phyloP scores from a whole-genome alignment of 2,888 invertebrate genomes.

The Hyles lineata region DNA sequence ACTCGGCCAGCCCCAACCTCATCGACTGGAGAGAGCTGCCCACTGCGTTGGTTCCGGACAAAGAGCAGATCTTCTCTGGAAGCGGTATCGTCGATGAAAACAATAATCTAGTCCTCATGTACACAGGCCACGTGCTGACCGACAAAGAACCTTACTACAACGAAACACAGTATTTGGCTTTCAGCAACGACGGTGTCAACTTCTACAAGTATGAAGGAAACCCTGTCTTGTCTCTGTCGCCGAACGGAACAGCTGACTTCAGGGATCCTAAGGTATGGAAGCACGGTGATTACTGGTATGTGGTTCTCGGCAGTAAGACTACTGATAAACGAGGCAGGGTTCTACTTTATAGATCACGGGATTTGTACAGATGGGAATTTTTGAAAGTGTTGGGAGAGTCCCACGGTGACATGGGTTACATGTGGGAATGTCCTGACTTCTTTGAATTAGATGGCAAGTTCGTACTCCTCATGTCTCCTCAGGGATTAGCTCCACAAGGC shows the following conservation, averaged over 20 bases:
- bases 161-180: slow-evolving; percentile 73
- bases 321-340: slow-evolving; percentile 66
- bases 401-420: slow-evolving; percentile 67
- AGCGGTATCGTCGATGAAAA: slow-evolving; percentile 73
- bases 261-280: slow-evolving; percentile 81
- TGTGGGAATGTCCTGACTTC: slow-evolving; percentile 84
- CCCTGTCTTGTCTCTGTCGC: slow-evolving; percentile 67
- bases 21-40: slow-evolving; percentile 79
- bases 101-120: slow-evolving; percentile 64
- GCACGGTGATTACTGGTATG: slow-evolving; percentile 72
- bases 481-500: slow-evolving; percentile 69
- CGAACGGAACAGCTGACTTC: slow-evolving; percentile 73
- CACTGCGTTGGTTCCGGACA: slow-evolving; percentile 77
- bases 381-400: slow-evolving; percentile 70
- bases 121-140: slow-evolving; percentile 62
- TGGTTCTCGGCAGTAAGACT: slow-evolving; percentile 72
- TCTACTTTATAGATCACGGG: slow-evolving; percentile 70
- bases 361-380: slow-evolving; percentile 72
- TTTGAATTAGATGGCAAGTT: slow-evolving; percentile 75
- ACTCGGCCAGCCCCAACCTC: slow-evolving; percentile 74
- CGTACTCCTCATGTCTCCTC: slow-evolving; percentile 75
- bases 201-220: slow-evolving; percentile 74
- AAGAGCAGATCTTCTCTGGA: slow-evolving; percentile 78
- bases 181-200: slow-evolving; percentile 69
- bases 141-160: slow-evolving; percentile 62